Evolutionary conservation across 2,888 invertebrate species (phyloP).

Genomic region (Bellardia bayeri): DNA sequence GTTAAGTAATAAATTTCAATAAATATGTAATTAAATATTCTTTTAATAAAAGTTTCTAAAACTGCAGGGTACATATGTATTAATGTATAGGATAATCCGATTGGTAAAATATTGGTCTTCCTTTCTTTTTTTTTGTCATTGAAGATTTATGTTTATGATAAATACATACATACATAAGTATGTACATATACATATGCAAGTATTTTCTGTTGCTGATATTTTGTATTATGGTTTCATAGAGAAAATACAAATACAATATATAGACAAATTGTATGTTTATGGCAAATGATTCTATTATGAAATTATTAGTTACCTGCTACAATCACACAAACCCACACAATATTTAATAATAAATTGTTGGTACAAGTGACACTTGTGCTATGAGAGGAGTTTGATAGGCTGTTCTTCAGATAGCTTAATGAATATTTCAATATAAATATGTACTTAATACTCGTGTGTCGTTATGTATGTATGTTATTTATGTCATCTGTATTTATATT

Average conservation of each 20-base stretch:
- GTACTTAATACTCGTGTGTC: no score
- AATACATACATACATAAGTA: background rate
- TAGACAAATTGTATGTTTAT: background rate
- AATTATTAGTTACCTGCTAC: background rate
- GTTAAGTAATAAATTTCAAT: constrained; percentile 7
- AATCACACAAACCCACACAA: background rate
- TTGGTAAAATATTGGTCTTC: background rate
- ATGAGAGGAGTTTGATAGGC: background rate
- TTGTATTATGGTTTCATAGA: background rate
- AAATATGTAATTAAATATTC: constrained; percentile 2
- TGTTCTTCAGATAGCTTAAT: no score
- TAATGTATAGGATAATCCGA: background rate
- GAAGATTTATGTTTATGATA: background rate
- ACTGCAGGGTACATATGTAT: background rate
- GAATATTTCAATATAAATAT: no score
- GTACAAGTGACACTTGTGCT: background rate
- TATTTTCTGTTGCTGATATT: background rate
- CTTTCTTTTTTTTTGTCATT: background rate
- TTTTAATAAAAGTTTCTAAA: constrained; percentile 14
- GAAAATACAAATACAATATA: background rate
- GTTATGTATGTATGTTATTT: no score
- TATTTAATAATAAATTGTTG: background rate
- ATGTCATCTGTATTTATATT: no score
- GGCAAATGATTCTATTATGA: background rate
- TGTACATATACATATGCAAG: no score